Evolutionary conservation across 2,797 vertebrate genomes (phyloP), one percentile per base, ranked within the genome.

Genomic region (Acanthurus lineatus): DNA sequence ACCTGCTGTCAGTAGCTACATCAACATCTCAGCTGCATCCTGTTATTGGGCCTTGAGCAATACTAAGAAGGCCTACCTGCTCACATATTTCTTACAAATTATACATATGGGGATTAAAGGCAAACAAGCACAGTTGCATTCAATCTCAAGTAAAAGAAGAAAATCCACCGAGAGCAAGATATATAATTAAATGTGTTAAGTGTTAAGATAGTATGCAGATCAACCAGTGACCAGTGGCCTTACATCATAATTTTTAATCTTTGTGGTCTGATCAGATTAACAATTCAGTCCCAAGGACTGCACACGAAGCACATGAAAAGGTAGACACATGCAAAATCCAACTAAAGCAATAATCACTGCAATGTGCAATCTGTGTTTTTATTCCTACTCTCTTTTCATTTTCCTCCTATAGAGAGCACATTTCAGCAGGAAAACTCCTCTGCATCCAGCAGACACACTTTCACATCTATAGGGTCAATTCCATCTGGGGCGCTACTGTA

Each of bases 381-480:
- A 28, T 51, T 78, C 63, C 47, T 69, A 51, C 42, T 49, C 54
- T 32, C 10, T 66, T 38, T 44, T 71, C 22, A 35, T 59, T 65
- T 64, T 66, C 40, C 47, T 77, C 48, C 32, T 8, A 71, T 8
- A 45, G 40, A 72, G 62, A 25, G 19, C 57, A 76, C 66, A 73
- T 48, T 76, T 84, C 54, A 68, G 47, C 19, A 22, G 61, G 73
- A 32, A 64, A 51, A 75, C 64, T 42, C 52, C 28, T 6, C 51
- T 73, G 15, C 9, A 28, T 76, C 59, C 67, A 79, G 56, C 61
- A 62, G 17, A 44, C 79, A 76, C 57, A 75, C 74, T 76, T 79
- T 59, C 0, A 83, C 72, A 85, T 64, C 71, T 83, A 69, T 69
- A 16, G 69, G 82, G 87, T 86, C 81, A 76, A 20, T 65, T 69